A percentile compares a stretch with the other conserved stretches of the same genome.
Evolutionary conservation across 2,113 vertebrate species (phyloP).

Genomic region (Vombatus ursinus): DNA sequence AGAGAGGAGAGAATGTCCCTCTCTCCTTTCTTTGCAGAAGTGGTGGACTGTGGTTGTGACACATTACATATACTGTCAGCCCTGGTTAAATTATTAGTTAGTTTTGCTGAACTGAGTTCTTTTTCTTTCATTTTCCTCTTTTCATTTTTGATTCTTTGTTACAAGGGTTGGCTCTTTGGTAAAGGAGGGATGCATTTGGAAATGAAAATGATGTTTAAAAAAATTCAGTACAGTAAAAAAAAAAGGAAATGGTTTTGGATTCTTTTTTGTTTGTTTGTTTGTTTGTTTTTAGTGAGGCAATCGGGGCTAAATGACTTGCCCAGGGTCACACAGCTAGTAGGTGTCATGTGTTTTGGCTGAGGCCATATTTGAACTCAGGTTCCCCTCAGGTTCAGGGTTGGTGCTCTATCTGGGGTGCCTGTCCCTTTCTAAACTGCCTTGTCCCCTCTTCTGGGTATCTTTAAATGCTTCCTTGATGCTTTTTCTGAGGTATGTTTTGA

Average conservation of each 20-base stretch:
- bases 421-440: neutral
- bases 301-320: too few species aligned
- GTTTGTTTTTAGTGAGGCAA: too few species aligned
- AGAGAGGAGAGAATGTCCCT: neutral
- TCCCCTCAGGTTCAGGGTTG: too few species aligned
- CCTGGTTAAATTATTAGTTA: neutral
- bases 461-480: neutral
- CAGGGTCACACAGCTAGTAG: too few species aligned
- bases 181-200: neutral
- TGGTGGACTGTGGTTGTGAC: neutral
- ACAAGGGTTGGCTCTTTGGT: neutral
- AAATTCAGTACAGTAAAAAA: neutral
- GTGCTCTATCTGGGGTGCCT: too few species aligned
- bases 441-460: neutral
- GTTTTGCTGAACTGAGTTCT: neutral
- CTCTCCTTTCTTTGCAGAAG: neutral
- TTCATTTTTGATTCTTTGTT: neutral
- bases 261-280: too few species aligned
- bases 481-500: neutral
- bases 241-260: neutral
- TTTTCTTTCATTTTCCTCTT: neutral
- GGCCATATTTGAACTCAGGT: too few species aligned
- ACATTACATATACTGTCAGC: neutral
- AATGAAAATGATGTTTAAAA: neutral
- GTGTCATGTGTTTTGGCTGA: too few species aligned